Evolutionary conservation across 2,797 vertebrate genomes (phyloP), one percentile per base, ranked within the genome.

Genomic region (Tiaroga cobitis): DNA sequence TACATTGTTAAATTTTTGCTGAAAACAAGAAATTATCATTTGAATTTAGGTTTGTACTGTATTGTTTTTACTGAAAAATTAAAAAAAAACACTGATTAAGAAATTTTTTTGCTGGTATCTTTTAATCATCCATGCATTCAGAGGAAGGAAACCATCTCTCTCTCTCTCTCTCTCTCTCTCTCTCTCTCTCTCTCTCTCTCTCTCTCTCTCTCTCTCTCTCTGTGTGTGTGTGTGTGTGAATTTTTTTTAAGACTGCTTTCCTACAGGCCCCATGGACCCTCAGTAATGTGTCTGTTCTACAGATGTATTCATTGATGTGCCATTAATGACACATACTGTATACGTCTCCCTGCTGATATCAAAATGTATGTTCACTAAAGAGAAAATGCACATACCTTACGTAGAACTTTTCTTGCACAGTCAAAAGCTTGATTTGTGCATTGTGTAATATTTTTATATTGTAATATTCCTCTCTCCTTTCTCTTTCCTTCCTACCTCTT

Each of bases 241-340:
- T 41, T 34, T 1, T 39, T 39, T 10, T 41, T 41, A 41, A 43
- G 41, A 13, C 41, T 43, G 11, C 43, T 43, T 43, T 11, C 3
- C 43, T 69, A 56, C 63, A 70, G 68, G 54, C 70, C 68, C 67
- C 34, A 29, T 16, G 19, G 46, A 77, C 41, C 67, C 37, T 73
- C 29, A 26, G 77, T 73, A 83, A 85, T 83, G 88, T 75, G 70
- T 67, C 72, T 87, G 84, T 89, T 87, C n/a, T 69, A 67, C 84
- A 89, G 84, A 89, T 86, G 86, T 87, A 73, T 82, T 84, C 81
- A 79, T 41, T 84, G 70, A 76, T 59, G 26, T 81, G 77, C 80
- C 19, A 49, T 80, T 83, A 73, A 80, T 29, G 18, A 65, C 59
- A 63, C 19, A 32, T 78, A 63, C 46, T 49, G 13, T 15, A 49